phyloP scores from a whole-genome alignment of 2,113 vertebrate species.

The Hiodon tergisus region DNA sequence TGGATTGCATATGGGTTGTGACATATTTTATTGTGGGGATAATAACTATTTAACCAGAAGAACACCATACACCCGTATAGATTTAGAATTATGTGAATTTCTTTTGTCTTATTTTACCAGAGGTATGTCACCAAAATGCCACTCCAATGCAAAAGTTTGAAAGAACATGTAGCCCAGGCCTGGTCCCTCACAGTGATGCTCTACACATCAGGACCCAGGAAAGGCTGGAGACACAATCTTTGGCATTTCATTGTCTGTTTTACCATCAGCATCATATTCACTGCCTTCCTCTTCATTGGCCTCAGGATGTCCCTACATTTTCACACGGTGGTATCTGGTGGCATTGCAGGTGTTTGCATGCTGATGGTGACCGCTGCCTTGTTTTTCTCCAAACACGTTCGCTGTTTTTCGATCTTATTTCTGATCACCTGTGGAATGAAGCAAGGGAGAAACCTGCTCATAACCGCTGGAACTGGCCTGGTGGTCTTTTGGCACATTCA shows the following conservation, averaged over 20 bases:
- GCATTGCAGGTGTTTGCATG: constrained; percentile 44
- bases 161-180: constrained; percentile 25
- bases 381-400: constrained; percentile 59
- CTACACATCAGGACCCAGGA: constrained; percentile 61
- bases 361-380: constrained; percentile 44
- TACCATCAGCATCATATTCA: constrained; percentile 58
- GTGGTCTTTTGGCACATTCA: constrained; percentile 72
- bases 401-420: constrained; percentile 71
- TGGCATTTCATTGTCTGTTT: constrained; percentile 65
- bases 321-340: constrained; percentile 32
- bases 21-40: too few species aligned
- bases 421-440: constrained; percentile 77
- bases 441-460: constrained; percentile 74
- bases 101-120: constrained; percentile 5
- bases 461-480: constrained; percentile 73
- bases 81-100: too few species aligned
- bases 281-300: constrained; percentile 63
- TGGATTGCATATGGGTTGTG: too few species aligned
- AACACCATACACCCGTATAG: too few species aligned
- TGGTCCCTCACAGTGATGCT: constrained; percentile 39
- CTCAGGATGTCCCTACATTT: constrained; percentile 57
- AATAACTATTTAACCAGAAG: too few species aligned
- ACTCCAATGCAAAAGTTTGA: constrained; percentile 12
- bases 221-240: constrained; percentile 49
- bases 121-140: constrained; percentile 30